Evolutionary conservation across 2,888 invertebrate species (phyloP).

Genomic region (Drosophila fulvimacula): DNA sequence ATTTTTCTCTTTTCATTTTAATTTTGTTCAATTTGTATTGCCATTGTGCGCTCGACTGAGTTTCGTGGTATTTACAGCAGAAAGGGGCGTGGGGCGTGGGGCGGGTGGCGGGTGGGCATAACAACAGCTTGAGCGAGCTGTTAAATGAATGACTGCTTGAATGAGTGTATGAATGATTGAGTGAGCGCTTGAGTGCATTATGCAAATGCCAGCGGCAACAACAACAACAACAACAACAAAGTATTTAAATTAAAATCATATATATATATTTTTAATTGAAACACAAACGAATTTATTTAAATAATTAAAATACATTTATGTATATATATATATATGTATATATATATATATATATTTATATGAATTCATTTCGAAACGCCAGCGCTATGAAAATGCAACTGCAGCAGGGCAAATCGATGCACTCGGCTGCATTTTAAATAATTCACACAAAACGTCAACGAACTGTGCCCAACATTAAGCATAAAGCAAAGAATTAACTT

Average conservation of each 20-base stretch:
- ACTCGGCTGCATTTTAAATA: constrained; percentile 63
- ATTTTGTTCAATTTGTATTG: constrained; percentile 38
- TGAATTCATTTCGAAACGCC: constrained; percentile 12
- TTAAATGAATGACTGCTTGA: constrained; percentile 35
- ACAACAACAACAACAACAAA: constrained; percentile 21
- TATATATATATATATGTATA: not conserved
- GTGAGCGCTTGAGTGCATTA: constrained; percentile 52
- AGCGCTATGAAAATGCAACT: constrained; percentile 64
- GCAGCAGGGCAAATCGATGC: constrained; percentile 54
- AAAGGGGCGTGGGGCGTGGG: not conserved
- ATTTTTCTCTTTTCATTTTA: not conserved
- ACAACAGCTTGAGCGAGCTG: constrained; percentile 47
- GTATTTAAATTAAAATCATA: constrained; percentile 16
- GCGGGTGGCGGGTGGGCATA: constrained; percentile 30
- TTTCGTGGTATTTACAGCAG: constrained; percentile 53
- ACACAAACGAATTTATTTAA: constrained; percentile 6
- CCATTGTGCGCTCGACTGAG: constrained; percentile 52
- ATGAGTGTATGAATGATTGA: constrained; percentile 49
- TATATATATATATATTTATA: not conserved
- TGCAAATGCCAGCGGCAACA: constrained; percentile 50
- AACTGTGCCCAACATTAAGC: constrained; percentile 45
- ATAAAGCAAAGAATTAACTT: constrained; percentile 8
- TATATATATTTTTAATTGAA: constrained; percentile 26
- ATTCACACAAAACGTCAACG: constrained; percentile 55
- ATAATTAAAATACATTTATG: not conserved